Evolutionary conservation across 2,888 invertebrate genomes (phyloP).

Genomic region (Dromius quadrimaculatus): DNA sequence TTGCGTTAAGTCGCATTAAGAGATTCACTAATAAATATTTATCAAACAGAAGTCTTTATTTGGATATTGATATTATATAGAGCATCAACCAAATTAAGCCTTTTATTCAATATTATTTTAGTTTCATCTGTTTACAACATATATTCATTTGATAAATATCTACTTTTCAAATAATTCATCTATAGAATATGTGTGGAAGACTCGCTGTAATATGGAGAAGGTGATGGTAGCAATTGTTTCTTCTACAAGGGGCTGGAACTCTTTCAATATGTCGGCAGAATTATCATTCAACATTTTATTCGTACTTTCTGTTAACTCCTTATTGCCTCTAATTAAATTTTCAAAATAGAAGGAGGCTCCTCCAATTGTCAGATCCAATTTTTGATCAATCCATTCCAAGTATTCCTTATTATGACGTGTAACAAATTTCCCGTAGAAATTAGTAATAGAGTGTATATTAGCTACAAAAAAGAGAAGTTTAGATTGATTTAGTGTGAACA

Average conservation of each 20-base stretch:
- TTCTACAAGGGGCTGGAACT: constrained; percentile 63
- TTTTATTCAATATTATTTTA: too few species aligned
- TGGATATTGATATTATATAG: too few species aligned
- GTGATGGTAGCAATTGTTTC: constrained; percentile 57
- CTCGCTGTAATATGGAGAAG: constrained; percentile 55
- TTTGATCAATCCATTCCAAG: constrained; percentile 54
- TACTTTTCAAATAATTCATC: constrained; percentile 58
- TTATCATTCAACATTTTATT: constrained; percentile 64
- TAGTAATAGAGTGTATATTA: constrained; percentile 3
- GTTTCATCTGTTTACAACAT: too few species aligned
- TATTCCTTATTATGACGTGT: constrained; percentile 54
- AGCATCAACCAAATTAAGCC: too few species aligned
- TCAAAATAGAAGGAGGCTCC: constrained; percentile 57
- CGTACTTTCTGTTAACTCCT: constrained; percentile 59
- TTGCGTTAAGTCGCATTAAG: too few species aligned
- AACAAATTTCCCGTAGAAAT: constrained; percentile 52
- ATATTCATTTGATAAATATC: too few species aligned
- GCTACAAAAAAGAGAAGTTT: constrained; percentile 26
- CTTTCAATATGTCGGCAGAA: constrained; percentile 61
- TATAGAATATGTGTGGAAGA: constrained; percentile 57
- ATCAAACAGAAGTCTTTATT: too few species aligned
- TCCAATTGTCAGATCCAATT: constrained; percentile 54
- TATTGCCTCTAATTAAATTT: constrained; percentile 59
- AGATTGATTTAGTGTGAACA: constrained; percentile 20
- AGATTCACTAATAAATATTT: too few species aligned